Evolutionary conservation across 2,797 vertebrate genomes (phyloP).

Genomic region (Anabacerthia variegaticeps): DNA sequence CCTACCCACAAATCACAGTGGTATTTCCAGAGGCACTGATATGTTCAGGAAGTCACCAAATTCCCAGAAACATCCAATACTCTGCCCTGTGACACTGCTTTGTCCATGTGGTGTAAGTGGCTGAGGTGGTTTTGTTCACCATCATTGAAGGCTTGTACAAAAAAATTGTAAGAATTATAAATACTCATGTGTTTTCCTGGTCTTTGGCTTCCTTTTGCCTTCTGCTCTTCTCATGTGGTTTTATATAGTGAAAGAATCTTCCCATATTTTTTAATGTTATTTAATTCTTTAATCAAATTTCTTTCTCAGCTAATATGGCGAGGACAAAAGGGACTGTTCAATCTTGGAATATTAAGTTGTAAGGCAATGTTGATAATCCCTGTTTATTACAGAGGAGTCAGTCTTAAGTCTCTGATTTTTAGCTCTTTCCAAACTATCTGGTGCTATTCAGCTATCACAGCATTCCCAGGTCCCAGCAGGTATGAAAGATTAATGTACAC

Average conservation of each 20-base stretch:
- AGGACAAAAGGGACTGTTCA: not conserved
- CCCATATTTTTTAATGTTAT: not conserved
- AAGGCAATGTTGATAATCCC: not conserved
- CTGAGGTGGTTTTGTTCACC: not conserved
- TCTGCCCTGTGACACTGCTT: not conserved
- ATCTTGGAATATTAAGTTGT: not conserved
- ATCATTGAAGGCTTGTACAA: not conserved
- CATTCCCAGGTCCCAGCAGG: not conserved
- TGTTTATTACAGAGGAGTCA: not conserved
- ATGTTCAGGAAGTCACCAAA: not conserved
- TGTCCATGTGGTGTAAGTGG: not conserved
- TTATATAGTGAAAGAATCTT: not conserved
- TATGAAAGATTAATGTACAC: conserved; percentile 52
- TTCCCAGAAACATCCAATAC: not conserved
- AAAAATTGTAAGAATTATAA: not conserved
- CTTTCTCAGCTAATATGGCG: not conserved
- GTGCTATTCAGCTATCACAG: not conserved
- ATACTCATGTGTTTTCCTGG: not conserved
- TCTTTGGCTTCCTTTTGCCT: not conserved
- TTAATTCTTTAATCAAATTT: not conserved
- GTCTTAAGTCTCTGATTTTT: not conserved
- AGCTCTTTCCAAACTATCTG: not conserved
- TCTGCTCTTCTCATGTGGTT: not conserved
- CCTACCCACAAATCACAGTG: not conserved
- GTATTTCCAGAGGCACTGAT: not conserved